Evolutionary conservation across 1,140 invertebrate species (phyloP), one percentile per base, ranked within the genome.

Genomic region (Hyles vespertilio): DNA sequence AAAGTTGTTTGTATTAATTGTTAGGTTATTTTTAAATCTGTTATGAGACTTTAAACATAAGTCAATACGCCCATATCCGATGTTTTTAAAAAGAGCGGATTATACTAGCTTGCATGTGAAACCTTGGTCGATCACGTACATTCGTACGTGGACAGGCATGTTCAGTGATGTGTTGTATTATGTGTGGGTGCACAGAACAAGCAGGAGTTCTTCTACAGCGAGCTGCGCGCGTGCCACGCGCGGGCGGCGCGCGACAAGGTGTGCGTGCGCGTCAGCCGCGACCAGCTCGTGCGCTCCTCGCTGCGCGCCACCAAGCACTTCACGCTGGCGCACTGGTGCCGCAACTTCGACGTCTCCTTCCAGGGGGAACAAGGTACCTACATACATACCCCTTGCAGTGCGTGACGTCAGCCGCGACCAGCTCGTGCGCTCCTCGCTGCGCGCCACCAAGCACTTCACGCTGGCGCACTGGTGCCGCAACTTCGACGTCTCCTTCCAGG

Each of bases 201-300:
- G 81, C 96, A 97, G 88, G 95, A 97, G 73, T 98, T 97, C 88
- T 98, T 98, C 89, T 97, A 98, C 87, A 96, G 96, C 81, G 96
- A 98, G 91, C 93, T 98, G 49, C 90, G 96, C 70, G 96, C 96
- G 71, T 94, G 93, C 76, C 96, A 98, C 89, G 79, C 96, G 95
- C 89, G 93, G 65, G 93, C 95, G 76, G 94, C 95, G 74, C 95
- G 97, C 79, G 95, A 96, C 72, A 96, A 95, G 78, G 81, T 97
- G 32, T 91, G 93, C 3, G 90, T 98, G 79, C 96, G 96, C 84
- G 94, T 98, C 48, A 91, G 94, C 52, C 91, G 97, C 51, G 93
- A 95, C 12, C 95, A 94, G 72, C 90, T 98, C 12, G 81, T 98
- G 34, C 94, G 96, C 80, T 94, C 94, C 82, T 95, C 94, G 51